Base-by-base conservation (phyloP, 2,113 vertebrate species). In the Amia ocellicauda region DNA sequence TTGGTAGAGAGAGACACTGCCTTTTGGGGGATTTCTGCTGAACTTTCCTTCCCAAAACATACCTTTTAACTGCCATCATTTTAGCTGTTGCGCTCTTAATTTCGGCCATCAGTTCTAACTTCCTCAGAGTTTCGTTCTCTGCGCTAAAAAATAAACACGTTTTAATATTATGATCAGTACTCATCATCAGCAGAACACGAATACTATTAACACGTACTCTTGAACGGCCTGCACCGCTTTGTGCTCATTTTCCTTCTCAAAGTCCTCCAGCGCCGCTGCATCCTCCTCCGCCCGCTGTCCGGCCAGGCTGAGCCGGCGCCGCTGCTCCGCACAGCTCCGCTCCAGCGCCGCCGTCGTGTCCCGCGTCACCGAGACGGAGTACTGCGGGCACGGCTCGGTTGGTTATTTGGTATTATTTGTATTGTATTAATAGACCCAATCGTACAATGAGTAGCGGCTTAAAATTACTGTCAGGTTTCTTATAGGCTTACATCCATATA, bases 211-310 rank as follows among this genome's bases (percentile, higher is more conserved):
- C 20, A 56, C 77, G 68, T 24, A 89, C 86, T 69, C 52, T 71
- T 83, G 86, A 8, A 86, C 69, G 28, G 85, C 81, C 1, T 85
- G 80, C 60, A 67, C 69, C 11, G 81, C 80, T 66, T 64, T 76
- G 67, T 78, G 80, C 51, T 83, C 81, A 7, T 81, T 86, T 68
- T 80, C 76, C 43, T 70, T 77, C 22, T 86, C 78, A 69, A 84
- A 85, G 40, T 82, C 81, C 47, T 86, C 84, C 60, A 85, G 88
- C 28, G 76, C 74, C 1, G 74, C 0, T 0, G 79, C 64, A 0
- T 86, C 81, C 0, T 84, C 72, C 40, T 84, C 64, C 2, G 86
- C 66, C 53, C 75, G 83, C 53, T 41, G 67, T 53, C 85, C 82
- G 4, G 82, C 81, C 3, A 57, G 63, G 27, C 2, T 43, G 14